Conservation (phyloP, 1,140 invertebrate genomes). For the Atta colombica region DNA sequence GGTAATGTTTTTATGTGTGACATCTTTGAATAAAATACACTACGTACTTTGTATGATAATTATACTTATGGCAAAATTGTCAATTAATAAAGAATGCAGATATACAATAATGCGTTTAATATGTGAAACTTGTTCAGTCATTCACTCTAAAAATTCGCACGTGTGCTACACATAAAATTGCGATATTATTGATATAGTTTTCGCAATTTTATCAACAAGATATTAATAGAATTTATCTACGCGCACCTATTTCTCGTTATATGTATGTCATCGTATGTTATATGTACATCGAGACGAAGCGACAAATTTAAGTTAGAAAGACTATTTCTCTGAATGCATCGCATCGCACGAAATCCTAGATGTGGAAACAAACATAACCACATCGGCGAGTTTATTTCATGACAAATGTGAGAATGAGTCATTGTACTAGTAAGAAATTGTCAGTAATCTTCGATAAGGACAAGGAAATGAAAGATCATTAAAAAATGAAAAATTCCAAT, state of each 20-base stretch:
- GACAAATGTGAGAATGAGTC: not conserved
- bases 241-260: not conserved
- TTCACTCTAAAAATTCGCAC: not conserved
- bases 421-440: not conserved
- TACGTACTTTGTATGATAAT: not conserved
- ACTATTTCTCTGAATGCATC: not conserved
- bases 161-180: not conserved
- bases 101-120: not conserved
- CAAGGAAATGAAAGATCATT: not conserved
- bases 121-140: not conserved
- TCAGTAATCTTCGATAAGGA: not conserved
- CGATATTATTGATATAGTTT: not conserved
- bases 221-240: not conserved
- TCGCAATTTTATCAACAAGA: not conserved
- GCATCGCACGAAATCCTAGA: not conserved
- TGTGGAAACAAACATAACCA: not conserved
- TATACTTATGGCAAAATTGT: not conserved
- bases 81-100: conserved; percentile 1
- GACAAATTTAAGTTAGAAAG: not conserved
- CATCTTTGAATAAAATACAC: conserved; percentile 37
- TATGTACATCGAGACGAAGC: not conserved
- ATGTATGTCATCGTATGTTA: not conserved
- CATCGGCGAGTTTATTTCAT: not conserved
- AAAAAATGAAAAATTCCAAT: not conserved
- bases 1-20: conserved; percentile 68